Base-by-base conservation (phyloP, 2,113 vertebrate species). In the Nicator chloris region DNA sequence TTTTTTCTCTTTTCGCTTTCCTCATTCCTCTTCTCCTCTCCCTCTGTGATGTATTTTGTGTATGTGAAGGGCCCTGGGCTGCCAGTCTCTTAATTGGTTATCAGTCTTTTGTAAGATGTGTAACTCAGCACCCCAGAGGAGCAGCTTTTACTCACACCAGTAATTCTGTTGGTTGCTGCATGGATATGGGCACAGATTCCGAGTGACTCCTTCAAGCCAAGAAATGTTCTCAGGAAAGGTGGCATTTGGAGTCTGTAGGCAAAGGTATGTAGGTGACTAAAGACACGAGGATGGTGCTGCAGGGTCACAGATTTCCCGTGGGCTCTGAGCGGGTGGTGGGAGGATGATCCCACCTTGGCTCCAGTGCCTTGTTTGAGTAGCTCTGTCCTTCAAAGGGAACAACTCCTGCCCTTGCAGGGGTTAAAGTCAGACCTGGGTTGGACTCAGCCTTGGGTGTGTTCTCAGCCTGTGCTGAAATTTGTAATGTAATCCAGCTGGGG, bases 1-100 rank as follows among this genome's bases (percentile, higher is more conserved):
- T 91, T 89, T 73, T 35, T 90, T 82, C 68, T 88, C 61, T 79
- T 91, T 92, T 54, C 57, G 26, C 66, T 92, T 91, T 79, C 42
- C 80, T 82, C 31, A 68, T 79, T 80, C 49, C 33, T 79, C 30
- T 90, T 84, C 69, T 86, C 37, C 42, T 73, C 37, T 47, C 21
- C 44, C 9, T 26, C 16, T 10, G 1, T 59, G 69, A 78, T 91
- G 21, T 28, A 79, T 89, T 64, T 92, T 82, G 73, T 82, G 31
- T 91, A 33, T 0, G 0, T 53, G 91, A 87, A 92, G 44, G 50
- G 73, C 81, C 50, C 27, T 57, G 82, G 73, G 66, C 78, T 91
- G 57, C 66, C 54, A 82, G 75, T 91, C 65, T 85, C 45, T 82
- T 93, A 79, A 80, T 64, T 76, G 61, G 40, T 89, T 82, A 45